Percentiles rank a stretch among this genome's conserved stretches.
These are phyloP conservation scores for Anarrhichthys ocellatus DNA, from an alignment of 2,113 vertebrate genomes.

Conservation along the genomic window DNA sequence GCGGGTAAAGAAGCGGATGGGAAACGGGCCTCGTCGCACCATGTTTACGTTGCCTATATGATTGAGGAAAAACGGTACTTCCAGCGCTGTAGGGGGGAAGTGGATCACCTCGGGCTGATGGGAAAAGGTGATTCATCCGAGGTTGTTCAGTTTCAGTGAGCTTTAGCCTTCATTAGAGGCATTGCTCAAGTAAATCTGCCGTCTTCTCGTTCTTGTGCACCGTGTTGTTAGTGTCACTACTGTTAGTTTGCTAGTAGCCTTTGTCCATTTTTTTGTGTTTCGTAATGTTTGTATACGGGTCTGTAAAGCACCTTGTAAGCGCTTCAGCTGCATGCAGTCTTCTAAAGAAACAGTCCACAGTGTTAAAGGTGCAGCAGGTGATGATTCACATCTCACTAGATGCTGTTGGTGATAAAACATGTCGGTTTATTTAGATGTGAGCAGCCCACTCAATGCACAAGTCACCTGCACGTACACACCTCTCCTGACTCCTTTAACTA, in stretches of 20 bases:
- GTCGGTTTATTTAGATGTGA: not conserved
- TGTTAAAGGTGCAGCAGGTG: not conserved
- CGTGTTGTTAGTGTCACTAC: not conserved
- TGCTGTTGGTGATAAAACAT: not conserved
- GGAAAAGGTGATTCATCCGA: conserved; percentile 46
- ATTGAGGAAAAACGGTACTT: conserved; percentile 16
- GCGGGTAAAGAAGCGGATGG: conserved; percentile 51
- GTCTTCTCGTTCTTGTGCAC: not conserved
- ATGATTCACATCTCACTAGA: not conserved
- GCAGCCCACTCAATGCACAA: not conserved
- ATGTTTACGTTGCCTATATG: conserved; percentile 52
- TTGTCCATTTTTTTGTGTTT: no score
- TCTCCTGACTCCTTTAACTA: not conserved
- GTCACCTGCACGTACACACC: not conserved
- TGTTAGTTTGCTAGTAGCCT: no score
- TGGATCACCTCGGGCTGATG: conserved; percentile 22
- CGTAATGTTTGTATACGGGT: no score
- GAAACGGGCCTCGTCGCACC: conserved; percentile 24
- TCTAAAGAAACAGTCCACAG: not conserved
- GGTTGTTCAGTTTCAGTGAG: conserved; percentile 42
- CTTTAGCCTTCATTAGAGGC: conserved; percentile 34
- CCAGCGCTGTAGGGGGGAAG: conserved; percentile 3
- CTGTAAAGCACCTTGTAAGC: not conserved
- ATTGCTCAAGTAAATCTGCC: conserved; percentile 11
- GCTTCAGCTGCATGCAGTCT: not conserved